Percentiles rank a stretch among this genome's conserved stretches.
Conservation (phyloP, 2,113 vertebrate species). For the Actenoides lindsayi region DNA sequence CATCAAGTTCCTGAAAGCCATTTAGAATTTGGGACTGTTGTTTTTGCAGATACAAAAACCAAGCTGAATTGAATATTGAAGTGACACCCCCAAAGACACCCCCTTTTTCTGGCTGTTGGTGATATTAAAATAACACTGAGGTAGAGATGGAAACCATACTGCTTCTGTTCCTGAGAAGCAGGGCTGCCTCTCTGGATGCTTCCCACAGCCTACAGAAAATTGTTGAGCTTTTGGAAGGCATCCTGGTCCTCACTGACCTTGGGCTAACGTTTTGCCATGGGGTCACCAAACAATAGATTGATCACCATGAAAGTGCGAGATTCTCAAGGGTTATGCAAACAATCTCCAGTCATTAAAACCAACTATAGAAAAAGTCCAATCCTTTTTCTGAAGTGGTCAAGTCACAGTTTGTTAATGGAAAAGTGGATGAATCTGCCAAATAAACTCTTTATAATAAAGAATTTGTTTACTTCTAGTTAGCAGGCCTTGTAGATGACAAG, state of each 20-base stretch:
- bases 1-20: background rate
- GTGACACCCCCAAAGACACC: background rate
- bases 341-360: slow-evolving; percentile 3
- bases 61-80: background rate
- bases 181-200: background rate
- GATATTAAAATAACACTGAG: background rate
- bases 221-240: background rate
- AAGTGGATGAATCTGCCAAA: background rate
- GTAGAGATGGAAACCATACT: background rate
- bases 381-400: background rate
- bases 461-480: background rate
- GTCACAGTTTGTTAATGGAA: background rate
- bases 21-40: background rate
- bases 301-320: slow-evolving; percentile 12
- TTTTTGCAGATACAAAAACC: background rate
- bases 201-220: background rate
- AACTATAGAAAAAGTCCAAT: background rate
- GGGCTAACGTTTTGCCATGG: background rate
- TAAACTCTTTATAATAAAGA: background rate
- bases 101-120: background rate
- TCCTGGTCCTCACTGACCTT: slow-evolving; percentile 30
- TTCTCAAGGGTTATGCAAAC: slow-evolving; percentile 57
- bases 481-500: background rate
- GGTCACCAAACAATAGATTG: slow-evolving; percentile 39
- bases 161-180: background rate